Evolutionary conservation across 2,113 vertebrate species (phyloP).

Genomic region (Sphaerodactylus townsendi): DNA sequence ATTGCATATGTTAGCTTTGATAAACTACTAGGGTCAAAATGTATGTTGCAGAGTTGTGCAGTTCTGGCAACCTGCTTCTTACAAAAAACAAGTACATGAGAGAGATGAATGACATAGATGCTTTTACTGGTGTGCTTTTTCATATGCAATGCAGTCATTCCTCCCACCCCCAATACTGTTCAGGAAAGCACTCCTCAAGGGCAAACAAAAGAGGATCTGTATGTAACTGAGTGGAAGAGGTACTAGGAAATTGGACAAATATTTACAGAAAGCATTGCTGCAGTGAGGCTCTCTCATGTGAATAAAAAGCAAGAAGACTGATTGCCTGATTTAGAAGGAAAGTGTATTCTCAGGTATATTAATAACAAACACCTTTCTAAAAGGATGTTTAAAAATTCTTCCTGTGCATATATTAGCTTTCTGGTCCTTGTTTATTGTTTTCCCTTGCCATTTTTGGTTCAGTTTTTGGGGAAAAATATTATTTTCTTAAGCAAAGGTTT

Average conservation of each 20-base stretch:
- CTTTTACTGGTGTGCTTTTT: background rate
- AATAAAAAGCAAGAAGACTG: background rate
- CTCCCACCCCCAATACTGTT: background rate
- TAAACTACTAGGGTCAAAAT: background rate
- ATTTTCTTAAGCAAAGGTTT: conserved; percentile 24
- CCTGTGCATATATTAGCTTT: background rate
- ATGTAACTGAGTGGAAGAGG: background rate
- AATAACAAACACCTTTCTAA: background rate
- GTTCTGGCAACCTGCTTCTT: background rate
- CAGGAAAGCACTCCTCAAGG: background rate
- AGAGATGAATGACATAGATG: background rate
- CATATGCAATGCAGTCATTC: background rate
- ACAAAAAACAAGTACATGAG: background rate
- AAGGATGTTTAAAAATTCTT: background rate
- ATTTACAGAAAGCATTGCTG: background rate
- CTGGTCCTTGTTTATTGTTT: conserved; percentile 23
- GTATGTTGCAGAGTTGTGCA: background rate
- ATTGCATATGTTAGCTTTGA: background rate
- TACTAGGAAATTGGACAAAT: conserved; percentile 1
- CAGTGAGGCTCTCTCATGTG: background rate
- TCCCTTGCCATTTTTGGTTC: conserved; percentile 28
- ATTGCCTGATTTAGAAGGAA: background rate
- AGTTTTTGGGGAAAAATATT: conserved; percentile 21
- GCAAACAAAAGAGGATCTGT: conserved; percentile 2
- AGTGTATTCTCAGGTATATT: background rate